Percentiles rank a stretch among this genome's conserved stretches.
These are phyloP conservation scores for Grapholita molesta DNA, from an alignment of 1,140 invertebrate species.

Conservation along the genomic window DNA sequence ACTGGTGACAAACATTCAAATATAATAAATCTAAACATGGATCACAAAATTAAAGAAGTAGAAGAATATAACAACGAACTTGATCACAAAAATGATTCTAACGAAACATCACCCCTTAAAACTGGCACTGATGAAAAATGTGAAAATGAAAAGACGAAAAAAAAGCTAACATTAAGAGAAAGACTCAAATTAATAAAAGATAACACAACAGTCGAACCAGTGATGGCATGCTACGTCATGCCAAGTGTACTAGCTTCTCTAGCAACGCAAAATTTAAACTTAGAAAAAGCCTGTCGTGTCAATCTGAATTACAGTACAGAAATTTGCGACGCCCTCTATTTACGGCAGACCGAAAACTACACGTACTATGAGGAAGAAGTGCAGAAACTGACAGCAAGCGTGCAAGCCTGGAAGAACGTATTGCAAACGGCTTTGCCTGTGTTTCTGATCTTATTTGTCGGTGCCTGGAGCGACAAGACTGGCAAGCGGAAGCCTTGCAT, in stretches of 20 bases:
- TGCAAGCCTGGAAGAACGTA: constrained; percentile 89
- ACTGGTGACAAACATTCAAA: background rate
- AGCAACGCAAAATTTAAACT: constrained; percentile 89
- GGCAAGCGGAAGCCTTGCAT: constrained; percentile 90
- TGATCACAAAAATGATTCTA: constrained; percentile 32
- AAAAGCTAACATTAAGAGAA: constrained; percentile 66
- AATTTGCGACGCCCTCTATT: constrained; percentile 84
- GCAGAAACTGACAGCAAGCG: constrained; percentile 85
- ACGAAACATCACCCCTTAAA: constrained; percentile 53
- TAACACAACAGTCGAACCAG: constrained; percentile 88
- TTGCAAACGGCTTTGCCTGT: constrained; percentile 86
- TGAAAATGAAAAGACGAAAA: constrained; percentile 29
- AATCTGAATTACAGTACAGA: constrained; percentile 84
- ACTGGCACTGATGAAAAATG: constrained; percentile 26
- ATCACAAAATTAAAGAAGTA: constrained; percentile 19
- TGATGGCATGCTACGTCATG: constrained; percentile 88
- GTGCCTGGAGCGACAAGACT: constrained; percentile 87
- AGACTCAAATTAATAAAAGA: constrained; percentile 77
- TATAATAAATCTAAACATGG: background rate
- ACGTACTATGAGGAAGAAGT: constrained; percentile 84
- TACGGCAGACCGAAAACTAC: constrained; percentile 84
- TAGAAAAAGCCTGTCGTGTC: constrained; percentile 90
- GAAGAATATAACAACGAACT: constrained; percentile 26
- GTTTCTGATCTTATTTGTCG: constrained; percentile 87
- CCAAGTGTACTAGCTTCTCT: constrained; percentile 86